Base-by-base conservation (phyloP, 2,888 invertebrate species). In the Steinernema scapterisci region DNA sequence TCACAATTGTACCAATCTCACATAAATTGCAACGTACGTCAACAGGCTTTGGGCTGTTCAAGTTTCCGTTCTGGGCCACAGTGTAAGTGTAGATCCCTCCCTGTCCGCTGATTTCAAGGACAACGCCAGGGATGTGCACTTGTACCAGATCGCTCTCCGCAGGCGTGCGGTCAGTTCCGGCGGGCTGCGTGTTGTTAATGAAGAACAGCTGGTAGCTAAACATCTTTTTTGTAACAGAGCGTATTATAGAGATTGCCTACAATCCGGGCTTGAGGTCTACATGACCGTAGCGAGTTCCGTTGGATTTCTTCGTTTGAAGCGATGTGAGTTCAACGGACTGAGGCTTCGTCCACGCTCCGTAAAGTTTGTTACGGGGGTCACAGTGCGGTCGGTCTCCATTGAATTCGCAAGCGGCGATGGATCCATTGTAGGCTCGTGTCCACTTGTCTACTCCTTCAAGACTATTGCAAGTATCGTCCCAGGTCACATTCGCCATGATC, bases 1-100 rank as follows among this genome's bases (percentile, higher is more conserved):
- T 19, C 5, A 23, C 1, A 21, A 21, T 11, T 9, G 19, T 21
- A 19, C 3, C 5, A 19, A 13, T 13, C 16, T 5, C 48, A 48
- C 5, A 48, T 5, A n/a, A 48, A 16, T 48, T 38, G 3, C 38
- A 38, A 38, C 38, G 3, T 38, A 38, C 38, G 38, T 6, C 3
- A 38, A 6, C 38, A 9, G 3, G 5, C 5, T 3, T 9, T 38
- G 38, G 38, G 38, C 9, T 38, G 38, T 3, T 38, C 27, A 63
- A 31, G 27, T 63, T 63, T 63, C 63, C 72, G 52, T 52, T 38
- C 21, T 23, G 13, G 19, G 46, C 51, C 16, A 72, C 43, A 1
- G 72, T 52, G 19, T 31, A 38, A 25, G 52, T 43, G 31, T 52
- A 72, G 43, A 72, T 27, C 2, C 52, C 72, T 5, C 72, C 72